Base-by-base conservation (phyloP, 2,888 invertebrate genomes). In the Romanomermis culicivorax region DNA sequence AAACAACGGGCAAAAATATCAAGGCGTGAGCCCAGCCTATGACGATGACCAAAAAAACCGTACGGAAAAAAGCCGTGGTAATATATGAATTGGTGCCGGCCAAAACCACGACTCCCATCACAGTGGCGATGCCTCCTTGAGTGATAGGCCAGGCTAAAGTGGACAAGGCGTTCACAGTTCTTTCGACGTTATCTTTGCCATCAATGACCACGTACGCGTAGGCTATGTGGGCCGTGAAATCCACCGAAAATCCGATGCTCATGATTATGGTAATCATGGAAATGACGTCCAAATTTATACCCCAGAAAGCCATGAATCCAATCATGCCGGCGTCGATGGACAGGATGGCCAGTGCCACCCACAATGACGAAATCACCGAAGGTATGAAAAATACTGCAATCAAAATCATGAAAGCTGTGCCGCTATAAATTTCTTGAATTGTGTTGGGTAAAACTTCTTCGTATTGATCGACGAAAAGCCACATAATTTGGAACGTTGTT, bases 211-310 rank as follows among this genome's bases (percentile, higher is more conserved):
- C 86, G 71, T 87, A 89, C 0, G 87, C 86, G 67, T 89, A 89
- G 64, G 88, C 87, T 60, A 89, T 88, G 69, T 89, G 89, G 1
- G 88, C 88, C 0, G 88, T 86, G 69, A 87, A 89, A 67, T 88
- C 87, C 0, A 87, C 85, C 4, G 85, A 86, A 72, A 87, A 88
- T 53, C 87, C 88, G 57, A 88, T 86, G 70, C 88, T 87, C 87
- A 88, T 87, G 61, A 89, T 88, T 53, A 91, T 76, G 67, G 89
- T 89, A 58, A 91, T 88, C 89, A 91, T 89, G 0, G 88, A 88
- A 64, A 91, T 89, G 0, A 65, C 65, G 55, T 67, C 67, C 55
- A 91, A 75, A 66, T 86, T 87, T 4, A 91, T 88, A 62, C 81
- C 81, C 91, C 91, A 91, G 27, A 89, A 74, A 0, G 88, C 83